Base-by-base conservation (phyloP, 2,113 vertebrate genomes). In the Semnornis frantzii region DNA sequence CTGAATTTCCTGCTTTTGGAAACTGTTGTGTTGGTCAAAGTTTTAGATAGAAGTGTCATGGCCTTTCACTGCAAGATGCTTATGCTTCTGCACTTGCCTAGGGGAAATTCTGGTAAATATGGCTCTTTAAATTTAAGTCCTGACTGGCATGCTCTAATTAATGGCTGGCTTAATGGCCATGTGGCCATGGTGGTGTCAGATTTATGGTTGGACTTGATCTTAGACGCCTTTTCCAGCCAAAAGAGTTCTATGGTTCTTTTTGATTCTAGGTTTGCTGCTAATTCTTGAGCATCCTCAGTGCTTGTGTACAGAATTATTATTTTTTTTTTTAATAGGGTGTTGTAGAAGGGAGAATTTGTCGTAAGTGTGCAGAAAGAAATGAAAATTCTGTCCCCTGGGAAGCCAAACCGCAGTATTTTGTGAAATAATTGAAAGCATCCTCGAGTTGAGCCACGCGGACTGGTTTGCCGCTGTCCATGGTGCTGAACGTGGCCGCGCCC, bases 291-390 rank as follows among this genome's bases (percentile, higher is more conserved):
- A 8, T 68, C 4, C 46, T 78, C 14, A 15, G 6, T 48, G 72
- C 11, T 52, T 5, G 1, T 2, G 0, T 52, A 3, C 17, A n/a
- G 54, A 23, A 72, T 37, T 37, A n/a, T n/a, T n/a, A 37, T 39
- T 39, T 39, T 85, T 78, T 31, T 58, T 85, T 39, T 39, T 8
- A 39, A 4, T 5, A 55, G 28, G 6, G 44, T 33, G 28, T 42
- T 73, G 6, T 0, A 27, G 34, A 28, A 55, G 65, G 50, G n/a
- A 0, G 19, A 62, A 64, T 8, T 21, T 21, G 19, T 10, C 13
- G 66, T 52, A 54, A 50, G 58, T 17, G 10, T 88, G 12, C 18
- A 63, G 23, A 66, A 85, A 62, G 28, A 77, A 55, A 23, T 9
- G 10, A n/a, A 68, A 72, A 48, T 46, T 31, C 4, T 54, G 5